Base-by-base conservation (phyloP, 2,888 invertebrate species). In the Ecliptopera silaceata region DNA sequence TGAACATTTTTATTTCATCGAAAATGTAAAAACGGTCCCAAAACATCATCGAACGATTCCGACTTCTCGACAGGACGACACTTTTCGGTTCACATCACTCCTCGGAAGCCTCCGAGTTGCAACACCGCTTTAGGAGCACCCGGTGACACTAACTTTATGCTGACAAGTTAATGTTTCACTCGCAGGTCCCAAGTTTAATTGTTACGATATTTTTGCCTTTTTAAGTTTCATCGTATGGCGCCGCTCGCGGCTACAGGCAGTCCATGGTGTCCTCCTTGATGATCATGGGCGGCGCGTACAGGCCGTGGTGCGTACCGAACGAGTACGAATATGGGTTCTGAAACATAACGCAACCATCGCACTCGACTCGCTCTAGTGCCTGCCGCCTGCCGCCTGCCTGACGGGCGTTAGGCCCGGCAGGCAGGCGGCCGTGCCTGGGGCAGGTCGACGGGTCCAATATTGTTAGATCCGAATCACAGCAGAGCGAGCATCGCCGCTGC, bases 191-290 rank as follows among this genome's bases (percentile, higher is more conserved):
- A 8, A 1, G 12, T 13, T 47, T 20, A 13, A n/a, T 26, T 10
- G 0, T 38, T 47, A 17, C 20, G 6, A 31, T 52, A 39, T 44
- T 44, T 51, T 44, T 36, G 10, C 10, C 20, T 38, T 44, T 18
- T 10, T 0, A 8, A 39, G 22, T 41, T 5, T 15, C 12, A 36
- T 13, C 26, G 2, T 26, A 11, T 13, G 5, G 26, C 26, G 38
- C 36, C 38, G 36, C 38, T n/a, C n/a, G 17, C 36, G 12, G 48
- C 59, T 75, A 88, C 13, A 90, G 70, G 62, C 91, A 91, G 69
- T 93, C 92, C 87, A 93, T 89, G 45, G 92, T 91, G 71, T 94
- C 94, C 55, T 93, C 91, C 18, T 91, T 88, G 45, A 93, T 92
- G 65, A 94, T 89, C 78, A 93, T 92, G 4, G 93, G 92, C 34